Evolutionary conservation across 2,888 invertebrate species (phyloP).

Genomic region (Volucella bombylans): DNA sequence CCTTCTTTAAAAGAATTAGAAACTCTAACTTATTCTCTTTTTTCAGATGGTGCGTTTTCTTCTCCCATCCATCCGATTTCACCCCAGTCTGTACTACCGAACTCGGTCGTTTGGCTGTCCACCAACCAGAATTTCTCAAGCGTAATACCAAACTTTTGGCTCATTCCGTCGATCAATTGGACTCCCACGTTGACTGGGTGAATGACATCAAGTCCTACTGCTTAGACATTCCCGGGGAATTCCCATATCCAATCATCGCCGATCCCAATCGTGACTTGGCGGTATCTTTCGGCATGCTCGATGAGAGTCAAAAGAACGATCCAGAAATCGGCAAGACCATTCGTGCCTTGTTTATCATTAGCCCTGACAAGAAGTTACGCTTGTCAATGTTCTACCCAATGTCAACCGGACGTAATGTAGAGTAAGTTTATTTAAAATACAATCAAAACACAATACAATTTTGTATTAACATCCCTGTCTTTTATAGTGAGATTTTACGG

Average conservation of each 20-base stretch:
- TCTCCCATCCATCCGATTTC: slow-evolving; percentile 94
- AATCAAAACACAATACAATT: background rate
- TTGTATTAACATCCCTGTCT: slow-evolving; percentile 5
- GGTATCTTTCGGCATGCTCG: slow-evolving; percentile 89
- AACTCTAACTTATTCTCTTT: background rate
- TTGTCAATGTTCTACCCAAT: slow-evolving; percentile 92
- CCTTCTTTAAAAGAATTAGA: too few relatives aligned
- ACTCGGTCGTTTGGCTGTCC: slow-evolving; percentile 88
- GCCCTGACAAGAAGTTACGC: slow-evolving; percentile 90
- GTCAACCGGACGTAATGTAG: slow-evolving; percentile 92
- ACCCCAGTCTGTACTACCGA: slow-evolving; percentile 96
- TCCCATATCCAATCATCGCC: slow-evolving; percentile 92
- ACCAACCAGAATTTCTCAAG: slow-evolving; percentile 87
- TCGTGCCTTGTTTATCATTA: slow-evolving; percentile 90
- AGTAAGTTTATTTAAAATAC: slow-evolving; percentile 84
- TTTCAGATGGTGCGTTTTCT: slow-evolving; percentile 91
- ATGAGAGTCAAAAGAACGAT: slow-evolving; percentile 87
- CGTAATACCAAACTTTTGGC: slow-evolving; percentile 90
- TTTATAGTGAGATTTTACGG: slow-evolving; percentile 89
- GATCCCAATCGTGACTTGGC: slow-evolving; percentile 89
- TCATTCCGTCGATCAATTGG: slow-evolving; percentile 89
- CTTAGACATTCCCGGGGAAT: slow-evolving; percentile 87
- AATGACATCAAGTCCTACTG: slow-evolving; percentile 89
- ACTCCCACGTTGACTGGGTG: slow-evolving; percentile 90
- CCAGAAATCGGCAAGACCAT: slow-evolving; percentile 88